Base-by-base conservation (phyloP, 2,888 invertebrate species). In the Pheosia gnoma region DNA sequence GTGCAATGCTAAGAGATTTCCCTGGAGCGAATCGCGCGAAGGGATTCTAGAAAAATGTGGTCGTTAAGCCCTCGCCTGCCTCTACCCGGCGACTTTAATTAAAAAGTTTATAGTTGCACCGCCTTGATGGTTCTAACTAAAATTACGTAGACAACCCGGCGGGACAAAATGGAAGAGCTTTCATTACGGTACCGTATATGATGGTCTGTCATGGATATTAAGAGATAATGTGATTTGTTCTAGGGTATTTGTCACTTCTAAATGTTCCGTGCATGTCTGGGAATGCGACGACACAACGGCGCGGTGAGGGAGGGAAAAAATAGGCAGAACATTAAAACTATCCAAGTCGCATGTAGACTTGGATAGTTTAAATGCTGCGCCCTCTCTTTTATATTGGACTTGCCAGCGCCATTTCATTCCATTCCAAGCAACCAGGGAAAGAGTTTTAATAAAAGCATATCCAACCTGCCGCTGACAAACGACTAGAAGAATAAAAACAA, bases 41-140 rank as follows among this genome's bases (percentile, higher is more conserved):
- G 86, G 85, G 88, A 85, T 83, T 84, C 84, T 85, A 87, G 89
- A 91, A 90, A 91, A 91, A 90, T 90, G 88, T 79, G 85, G 82
- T 89, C 88, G 88, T 90, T 90, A 89, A 89, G 85, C 81, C 78
- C 75, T 81, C 70, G 72, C 74, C 25, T 75, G 82, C 83, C 61
- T 82, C 78, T 77, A 79, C 81, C 73, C 77, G 75, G 78, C 81
- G 78, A 75, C 78, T 87, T 91, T 91, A 91, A 91, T 91, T 92
- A 91, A 92, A 91, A 90, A 90, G 84, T 90, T 90, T 84, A 86
- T 83, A 86, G 87, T 84, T 84, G 83, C 82, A 82, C 70, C 79
- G 82, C 82, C 82, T 84, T 82, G 79, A 80, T 81, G 75, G 77
- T 72, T 68, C 66, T 73, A 72, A 71, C 76, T 80, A 74, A 80